Percentiles rank a stretch among this genome's conserved stretches.
Conservation (phyloP, 2,113 vertebrate genomes). For the Oreochromis tanganicae region DNA sequence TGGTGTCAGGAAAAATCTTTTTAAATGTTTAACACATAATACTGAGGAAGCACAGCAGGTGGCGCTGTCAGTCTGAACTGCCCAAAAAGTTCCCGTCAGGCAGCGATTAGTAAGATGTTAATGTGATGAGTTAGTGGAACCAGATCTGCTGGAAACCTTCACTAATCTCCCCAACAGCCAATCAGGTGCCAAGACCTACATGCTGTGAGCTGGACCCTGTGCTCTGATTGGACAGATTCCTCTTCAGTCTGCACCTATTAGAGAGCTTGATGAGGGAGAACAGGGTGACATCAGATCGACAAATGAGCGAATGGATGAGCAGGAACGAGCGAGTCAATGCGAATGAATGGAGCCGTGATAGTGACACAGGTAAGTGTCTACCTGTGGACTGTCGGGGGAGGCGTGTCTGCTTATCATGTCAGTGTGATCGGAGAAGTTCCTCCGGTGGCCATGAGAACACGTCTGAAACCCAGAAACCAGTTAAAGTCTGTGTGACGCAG, state of each 20-base stretch:
- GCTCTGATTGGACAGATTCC: constrained; percentile 64
- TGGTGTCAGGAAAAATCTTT: background rate
- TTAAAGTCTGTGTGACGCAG: background rate
- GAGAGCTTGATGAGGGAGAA: constrained; percentile 43
- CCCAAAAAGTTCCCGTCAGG: background rate
- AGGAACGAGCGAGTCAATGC: background rate
- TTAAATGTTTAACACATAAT: background rate
- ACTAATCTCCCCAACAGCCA: background rate
- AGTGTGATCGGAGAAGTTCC: constrained; percentile 54
- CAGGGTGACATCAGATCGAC: background rate
- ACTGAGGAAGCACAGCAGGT: background rate
- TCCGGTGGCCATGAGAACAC: constrained; percentile 46
- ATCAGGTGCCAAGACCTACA: constrained; percentile 49
- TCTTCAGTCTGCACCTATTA: constrained; percentile 39
- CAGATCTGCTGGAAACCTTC: background rate
- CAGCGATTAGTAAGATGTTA: background rate
- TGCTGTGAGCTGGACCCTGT: constrained; percentile 28
- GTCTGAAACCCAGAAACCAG: constrained; percentile 27
- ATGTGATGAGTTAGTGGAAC: background rate
- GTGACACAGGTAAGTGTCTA: background rate
- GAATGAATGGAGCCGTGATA: background rate
- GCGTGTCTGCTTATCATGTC: constrained; percentile 27
- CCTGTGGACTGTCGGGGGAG: constrained; percentile 53
- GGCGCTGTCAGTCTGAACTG: background rate
- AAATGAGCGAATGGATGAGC: background rate